These are phyloP conservation scores for Axinella damicornis DNA, from an alignment of 37 sponge, comb jelly and placozoan species.

Conservation along the genomic window DNA sequence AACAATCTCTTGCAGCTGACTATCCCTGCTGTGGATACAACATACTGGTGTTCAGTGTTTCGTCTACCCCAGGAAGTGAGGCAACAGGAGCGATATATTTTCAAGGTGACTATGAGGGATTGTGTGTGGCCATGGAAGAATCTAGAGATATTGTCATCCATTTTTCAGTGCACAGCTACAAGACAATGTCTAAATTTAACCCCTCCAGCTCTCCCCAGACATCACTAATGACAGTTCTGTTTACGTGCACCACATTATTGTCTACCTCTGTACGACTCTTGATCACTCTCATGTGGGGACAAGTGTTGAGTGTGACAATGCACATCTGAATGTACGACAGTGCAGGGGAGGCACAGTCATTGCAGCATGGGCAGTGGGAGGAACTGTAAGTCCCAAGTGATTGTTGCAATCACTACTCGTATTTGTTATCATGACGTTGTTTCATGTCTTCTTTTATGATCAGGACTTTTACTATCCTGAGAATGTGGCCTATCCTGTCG, in stretches of 20 bases:
- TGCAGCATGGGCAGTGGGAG: slow-evolving; percentile 78
- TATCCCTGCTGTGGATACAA: slow-evolving; percentile 18
- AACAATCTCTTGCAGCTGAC: background rate
- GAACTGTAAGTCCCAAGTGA: too few relatives aligned
- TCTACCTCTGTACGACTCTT: slow-evolving; percentile 53
- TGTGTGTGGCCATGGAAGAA: too few relatives aligned
- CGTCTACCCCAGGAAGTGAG: slow-evolving; percentile 7
- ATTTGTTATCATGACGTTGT: too few relatives aligned
- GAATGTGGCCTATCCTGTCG: slow-evolving; percentile 69
- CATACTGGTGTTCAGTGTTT: slow-evolving; percentile 33
- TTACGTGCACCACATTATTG: slow-evolving; percentile 69
- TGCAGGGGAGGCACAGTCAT: slow-evolving; percentile 21
- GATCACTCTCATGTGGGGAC: slow-evolving; percentile 6
- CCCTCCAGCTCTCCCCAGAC: slow-evolving; percentile 13
- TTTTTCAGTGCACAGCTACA: too few relatives aligned
- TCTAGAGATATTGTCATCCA: too few relatives aligned
- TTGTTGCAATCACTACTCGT: too few relatives aligned
- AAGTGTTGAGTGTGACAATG: background rate
- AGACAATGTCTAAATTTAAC: background rate
- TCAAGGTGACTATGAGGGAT: too few relatives aligned
- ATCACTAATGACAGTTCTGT: slow-evolving; percentile 19
- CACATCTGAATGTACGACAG: background rate
- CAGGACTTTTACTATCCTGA: slow-evolving; percentile 58
- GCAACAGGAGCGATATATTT: slow-evolving; percentile 10
- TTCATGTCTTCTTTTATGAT: too few relatives aligned